These are phyloP conservation scores for Sylvilagus bachmani DNA, from an alignment of 2,113 vertebrate species.

Conservation along the genomic window DNA sequence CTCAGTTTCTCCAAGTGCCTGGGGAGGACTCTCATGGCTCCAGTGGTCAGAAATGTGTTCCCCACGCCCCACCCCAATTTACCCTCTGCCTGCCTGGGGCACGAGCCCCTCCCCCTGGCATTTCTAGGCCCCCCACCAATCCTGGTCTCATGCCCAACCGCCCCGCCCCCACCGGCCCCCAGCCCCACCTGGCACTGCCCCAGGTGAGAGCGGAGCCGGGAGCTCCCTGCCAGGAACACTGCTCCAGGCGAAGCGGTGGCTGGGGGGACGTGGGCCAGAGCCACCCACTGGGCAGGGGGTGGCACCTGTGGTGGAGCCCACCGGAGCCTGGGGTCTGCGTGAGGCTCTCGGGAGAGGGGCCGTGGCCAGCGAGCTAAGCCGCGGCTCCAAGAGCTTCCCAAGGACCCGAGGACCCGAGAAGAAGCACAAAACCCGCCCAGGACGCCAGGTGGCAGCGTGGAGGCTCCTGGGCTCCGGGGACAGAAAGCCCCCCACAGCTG, in stretches of 20 bases:
- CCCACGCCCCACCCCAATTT: fast-evolving
- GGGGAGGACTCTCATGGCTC: not conserved
- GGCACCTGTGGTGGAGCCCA: no score
- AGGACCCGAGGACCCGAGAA: not conserved
- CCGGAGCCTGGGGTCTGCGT: not conserved
- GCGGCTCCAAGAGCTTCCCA: not conserved
- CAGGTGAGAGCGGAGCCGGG: not conserved
- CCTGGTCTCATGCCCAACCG: not conserved
- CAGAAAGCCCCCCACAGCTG: no score
- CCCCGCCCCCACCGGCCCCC: not conserved
- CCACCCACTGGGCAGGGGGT: no score
- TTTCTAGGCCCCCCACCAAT: not conserved
- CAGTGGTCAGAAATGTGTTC: no score
- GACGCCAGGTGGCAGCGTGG: no score
- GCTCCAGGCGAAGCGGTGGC: not conserved
- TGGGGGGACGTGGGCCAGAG: not conserved
- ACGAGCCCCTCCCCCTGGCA: not conserved
- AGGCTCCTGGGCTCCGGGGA: no score
- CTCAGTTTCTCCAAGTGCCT: not conserved
- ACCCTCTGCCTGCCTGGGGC: not conserved
- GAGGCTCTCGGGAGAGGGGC: not conserved
- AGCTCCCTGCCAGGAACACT: not conserved
- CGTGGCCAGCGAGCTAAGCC: not conserved
- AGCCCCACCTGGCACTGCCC: not conserved
- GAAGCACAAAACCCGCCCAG: not conserved